phyloP scores from a whole-genome alignment of 2,797 vertebrate species.

The Myoxocephalus aenaeus region DNA sequence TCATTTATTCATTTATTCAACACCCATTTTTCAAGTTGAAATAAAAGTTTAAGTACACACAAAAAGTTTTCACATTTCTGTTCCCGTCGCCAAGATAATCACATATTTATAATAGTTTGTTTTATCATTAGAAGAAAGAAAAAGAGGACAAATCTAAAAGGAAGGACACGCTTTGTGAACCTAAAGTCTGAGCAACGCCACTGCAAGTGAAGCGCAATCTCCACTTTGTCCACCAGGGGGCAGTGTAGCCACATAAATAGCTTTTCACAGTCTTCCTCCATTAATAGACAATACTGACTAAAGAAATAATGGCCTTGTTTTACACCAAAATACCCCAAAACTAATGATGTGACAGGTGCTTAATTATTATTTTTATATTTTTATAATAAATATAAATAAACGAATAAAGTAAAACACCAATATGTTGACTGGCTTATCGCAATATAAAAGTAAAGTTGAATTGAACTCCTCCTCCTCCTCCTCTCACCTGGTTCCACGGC shows the following conservation, averaged over 20 bases:
- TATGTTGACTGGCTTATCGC: neutral
- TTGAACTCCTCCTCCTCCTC: too few relatives aligned
- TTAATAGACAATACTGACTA: neutral
- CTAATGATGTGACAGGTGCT: too few relatives aligned
- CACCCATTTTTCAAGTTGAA: too few relatives aligned
- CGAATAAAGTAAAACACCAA: neutral
- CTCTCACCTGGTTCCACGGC: conserved; percentile 74
- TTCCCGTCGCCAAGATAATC: too few relatives aligned
- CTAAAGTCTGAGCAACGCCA: neutral
- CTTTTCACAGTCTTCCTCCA: neutral
- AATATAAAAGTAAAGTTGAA: neutral
- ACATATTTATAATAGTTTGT: too few relatives aligned
- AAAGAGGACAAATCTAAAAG: neutral
- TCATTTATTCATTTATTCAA: too few relatives aligned
- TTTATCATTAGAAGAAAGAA: too few relatives aligned
- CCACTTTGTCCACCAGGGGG: conserved; percentile 32
- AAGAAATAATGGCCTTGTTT: neutral
- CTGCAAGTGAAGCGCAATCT: neutral
- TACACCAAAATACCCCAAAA: too few relatives aligned
- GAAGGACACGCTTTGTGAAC: neutral
- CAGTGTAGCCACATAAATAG: conserved; percentile 14
- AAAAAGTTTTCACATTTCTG: too few relatives aligned
- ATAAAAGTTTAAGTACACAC: too few relatives aligned
- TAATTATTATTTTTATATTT: too few relatives aligned
- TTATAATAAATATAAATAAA: neutral